Evolutionary conservation across 1,140 invertebrate genomes (phyloP).

Genomic region (Ips typographus): DNA sequence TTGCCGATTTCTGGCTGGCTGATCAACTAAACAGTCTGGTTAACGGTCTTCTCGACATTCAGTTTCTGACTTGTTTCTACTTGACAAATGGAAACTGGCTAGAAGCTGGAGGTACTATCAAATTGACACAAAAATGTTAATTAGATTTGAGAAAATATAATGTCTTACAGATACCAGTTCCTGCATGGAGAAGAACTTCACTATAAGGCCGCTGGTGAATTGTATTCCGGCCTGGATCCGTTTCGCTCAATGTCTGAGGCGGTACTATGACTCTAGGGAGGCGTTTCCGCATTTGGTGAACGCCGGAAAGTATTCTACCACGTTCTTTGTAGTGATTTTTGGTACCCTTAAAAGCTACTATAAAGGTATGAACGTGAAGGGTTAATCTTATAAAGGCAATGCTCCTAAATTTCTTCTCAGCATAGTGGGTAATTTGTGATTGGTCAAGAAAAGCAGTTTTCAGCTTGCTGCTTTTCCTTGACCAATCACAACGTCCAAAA

Average conservation of each 20-base stretch:
- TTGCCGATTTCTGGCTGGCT: conserved; percentile 93
- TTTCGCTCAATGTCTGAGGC: conserved; percentile 95
- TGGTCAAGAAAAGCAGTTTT: no score
- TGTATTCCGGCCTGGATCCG: conserved; percentile 87
- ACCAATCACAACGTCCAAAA: no score
- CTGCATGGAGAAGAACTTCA: conserved; percentile 54
- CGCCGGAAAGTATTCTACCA: conserved; percentile 98
- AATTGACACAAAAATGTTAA: neutral
- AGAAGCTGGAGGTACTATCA: conserved; percentile 44
- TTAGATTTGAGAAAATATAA: no score
- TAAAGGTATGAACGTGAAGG: conserved; percentile 35
- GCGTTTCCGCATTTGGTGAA: conserved; percentile 96
- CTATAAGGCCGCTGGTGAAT: conserved; percentile 64
- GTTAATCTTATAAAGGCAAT: no score
- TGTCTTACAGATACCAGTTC: conserved; percentile 49
- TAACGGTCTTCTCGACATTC: conserved; percentile 75
- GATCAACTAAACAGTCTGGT: conserved; percentile 86
- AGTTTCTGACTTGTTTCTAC: conserved; percentile 73
- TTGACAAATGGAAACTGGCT: conserved; percentile 55
- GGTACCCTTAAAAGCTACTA: conserved; percentile 62
- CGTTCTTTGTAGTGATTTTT: conserved; percentile 92
- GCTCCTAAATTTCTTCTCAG: no score
- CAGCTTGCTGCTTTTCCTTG: no score
- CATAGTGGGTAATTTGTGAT: no score
- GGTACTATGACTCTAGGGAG: conserved; percentile 87